A percentile compares a stretch with the other conserved stretches of the same genome.
Conservation (phyloP, 2,888 invertebrate species). For the Myopa tessellatipennis region DNA sequence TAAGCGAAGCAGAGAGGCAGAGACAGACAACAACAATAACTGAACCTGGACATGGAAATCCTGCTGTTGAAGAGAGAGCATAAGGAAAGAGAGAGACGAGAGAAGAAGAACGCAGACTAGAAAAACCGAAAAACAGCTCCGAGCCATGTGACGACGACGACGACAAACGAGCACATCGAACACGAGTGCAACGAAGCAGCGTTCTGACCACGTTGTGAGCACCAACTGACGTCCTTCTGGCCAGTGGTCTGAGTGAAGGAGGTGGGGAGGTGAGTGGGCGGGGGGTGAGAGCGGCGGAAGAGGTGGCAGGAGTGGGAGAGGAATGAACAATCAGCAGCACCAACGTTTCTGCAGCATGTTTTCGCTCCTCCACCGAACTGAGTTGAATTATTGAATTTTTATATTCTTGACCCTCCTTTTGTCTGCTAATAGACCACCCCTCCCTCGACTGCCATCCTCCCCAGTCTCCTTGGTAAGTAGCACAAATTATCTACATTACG, state of each 20-base stretch:
- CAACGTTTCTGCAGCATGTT: not conserved
- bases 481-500: slow-evolving; percentile 33
- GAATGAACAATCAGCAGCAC: not conserved
- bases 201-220: not conserved
- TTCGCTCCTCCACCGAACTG: not conserved
- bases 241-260: not conserved
- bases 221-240: not conserved
- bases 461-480: not conserved
- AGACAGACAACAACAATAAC: not conserved
- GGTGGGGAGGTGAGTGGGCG: not conserved
- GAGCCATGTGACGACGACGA: slow-evolving; percentile 19
- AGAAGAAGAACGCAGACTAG: not conserved
- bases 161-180: not conserved
- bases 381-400: slow-evolving; percentile 21
- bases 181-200: slow-evolving; percentile 12
- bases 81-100: not conserved
- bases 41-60: not conserved
- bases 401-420: not conserved
- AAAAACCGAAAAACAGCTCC: slow-evolving; percentile 24
- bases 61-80: not conserved
- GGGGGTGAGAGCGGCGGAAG: not conserved
- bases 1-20: not conserved
- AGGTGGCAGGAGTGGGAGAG: too few relatives aligned
- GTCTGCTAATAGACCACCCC: not conserved
- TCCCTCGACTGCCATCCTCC: not conserved